A percentile compares a stretch with the other conserved stretches of the same genome.
phyloP scores from a whole-genome alignment of 2,797 vertebrate species.

The Ispidina lecontei region DNA sequence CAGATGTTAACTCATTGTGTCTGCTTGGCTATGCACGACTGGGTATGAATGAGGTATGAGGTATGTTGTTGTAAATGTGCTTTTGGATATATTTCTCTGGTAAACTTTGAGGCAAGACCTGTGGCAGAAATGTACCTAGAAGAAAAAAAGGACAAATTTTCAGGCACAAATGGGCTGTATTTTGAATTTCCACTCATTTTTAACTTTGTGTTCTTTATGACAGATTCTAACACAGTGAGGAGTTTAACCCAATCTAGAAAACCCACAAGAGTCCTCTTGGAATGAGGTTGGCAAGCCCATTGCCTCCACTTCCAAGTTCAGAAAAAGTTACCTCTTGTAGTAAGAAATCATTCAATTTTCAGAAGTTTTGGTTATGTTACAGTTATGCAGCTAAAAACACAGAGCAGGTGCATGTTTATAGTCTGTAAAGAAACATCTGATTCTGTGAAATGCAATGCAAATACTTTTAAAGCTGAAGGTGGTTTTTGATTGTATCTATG shows the following conservation, averaged over 20 bases:
- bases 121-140: background rate
- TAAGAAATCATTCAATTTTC: background rate
- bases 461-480: background rate
- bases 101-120: background rate
- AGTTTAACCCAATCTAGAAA: background rate
- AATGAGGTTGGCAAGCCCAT: background rate
- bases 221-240: background rate
- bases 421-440: background rate
- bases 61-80: background rate
- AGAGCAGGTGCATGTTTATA: background rate
- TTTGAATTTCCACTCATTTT: background rate
- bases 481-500: background rate
- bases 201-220: background rate
- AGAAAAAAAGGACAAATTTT: background rate
- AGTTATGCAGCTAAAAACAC: background rate
- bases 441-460: background rate
- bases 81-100: background rate
- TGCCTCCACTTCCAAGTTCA: background rate
- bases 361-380: background rate
- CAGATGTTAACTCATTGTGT: background rate
- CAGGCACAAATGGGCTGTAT: background rate
- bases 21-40: background rate
- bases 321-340: background rate
- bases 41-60: background rate
- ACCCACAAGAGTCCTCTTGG: background rate